phyloP scores from a whole-genome alignment of 2,113 vertebrate species.

The Tricholaema leucomelas region DNA sequence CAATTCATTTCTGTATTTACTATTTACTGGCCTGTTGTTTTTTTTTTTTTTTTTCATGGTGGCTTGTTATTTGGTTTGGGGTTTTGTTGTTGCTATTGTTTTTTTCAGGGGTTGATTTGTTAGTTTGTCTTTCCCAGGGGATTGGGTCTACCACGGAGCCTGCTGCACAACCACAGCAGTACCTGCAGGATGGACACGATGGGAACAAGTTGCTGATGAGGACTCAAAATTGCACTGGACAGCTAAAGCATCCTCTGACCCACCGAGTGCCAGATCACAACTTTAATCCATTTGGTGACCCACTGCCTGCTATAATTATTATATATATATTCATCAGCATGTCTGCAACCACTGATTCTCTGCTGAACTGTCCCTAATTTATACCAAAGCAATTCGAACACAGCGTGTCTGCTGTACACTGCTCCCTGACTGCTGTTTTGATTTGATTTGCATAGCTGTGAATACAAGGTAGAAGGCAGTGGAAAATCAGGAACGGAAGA shows the following conservation, averaged over 20 bases:
- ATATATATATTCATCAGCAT: not conserved
- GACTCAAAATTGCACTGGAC: not conserved
- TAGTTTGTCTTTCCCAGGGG: not conserved
- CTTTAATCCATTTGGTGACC: not conserved
- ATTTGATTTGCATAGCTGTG: slow-evolving; percentile 5
- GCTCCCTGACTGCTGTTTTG: not conserved
- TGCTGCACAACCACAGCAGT: not conserved
- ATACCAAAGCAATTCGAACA: not conserved
- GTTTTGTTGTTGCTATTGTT: not conserved
- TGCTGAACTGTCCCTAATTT: not conserved
- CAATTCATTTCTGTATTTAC: not conserved
- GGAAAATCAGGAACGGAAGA: not conserved
- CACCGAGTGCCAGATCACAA: not conserved
- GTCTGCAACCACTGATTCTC: not conserved
- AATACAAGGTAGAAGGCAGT: slow-evolving; percentile 18
- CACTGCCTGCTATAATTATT: not conserved
- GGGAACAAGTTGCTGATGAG: not conserved
- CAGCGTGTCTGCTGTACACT: not conserved
- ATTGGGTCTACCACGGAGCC: not conserved
- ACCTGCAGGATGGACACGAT: rapidly evolving
- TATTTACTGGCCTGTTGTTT: not conserved
- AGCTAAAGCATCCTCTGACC: not conserved
- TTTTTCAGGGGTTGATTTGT: not conserved
- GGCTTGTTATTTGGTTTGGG: too few relatives aligned
- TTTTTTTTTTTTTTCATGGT: not conserved